A percentile compares a stretch with the other conserved stretches of the same genome.
These are phyloP conservation scores for Ennomos erosarius DNA, from an alignment of 2,888 invertebrate genomes.

Conservation along the genomic window DNA sequence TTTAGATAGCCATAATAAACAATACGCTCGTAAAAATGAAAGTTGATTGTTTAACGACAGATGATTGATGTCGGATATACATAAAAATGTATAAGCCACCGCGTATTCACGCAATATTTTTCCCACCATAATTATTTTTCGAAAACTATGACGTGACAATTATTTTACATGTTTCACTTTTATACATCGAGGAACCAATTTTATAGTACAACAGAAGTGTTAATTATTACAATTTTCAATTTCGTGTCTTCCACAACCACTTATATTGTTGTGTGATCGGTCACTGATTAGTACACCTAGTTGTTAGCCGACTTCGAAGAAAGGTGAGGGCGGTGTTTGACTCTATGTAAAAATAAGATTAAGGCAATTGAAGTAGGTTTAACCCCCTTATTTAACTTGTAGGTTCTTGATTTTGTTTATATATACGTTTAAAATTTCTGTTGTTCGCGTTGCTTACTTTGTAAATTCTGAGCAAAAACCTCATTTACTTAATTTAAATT, in stretches of 20 bases:
- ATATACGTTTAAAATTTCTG: neutral
- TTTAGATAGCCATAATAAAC: constrained; percentile 50
- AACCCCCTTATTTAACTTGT: neutral
- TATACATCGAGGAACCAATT: too few species aligned
- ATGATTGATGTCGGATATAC: constrained; percentile 63
- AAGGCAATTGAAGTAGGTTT: neutral
- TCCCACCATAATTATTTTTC: constrained; percentile 44
- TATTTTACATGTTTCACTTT: constrained; percentile 24
- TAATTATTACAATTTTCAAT: too few species aligned
- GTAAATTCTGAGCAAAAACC: constrained; percentile 5
- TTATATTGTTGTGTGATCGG: too few species aligned
- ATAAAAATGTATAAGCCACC: constrained; percentile 58
- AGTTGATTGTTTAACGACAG: constrained; percentile 70
- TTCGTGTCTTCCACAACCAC: too few species aligned
- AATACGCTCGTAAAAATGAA: constrained; percentile 60
- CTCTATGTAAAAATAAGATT: too few species aligned
- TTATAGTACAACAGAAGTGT: neutral
- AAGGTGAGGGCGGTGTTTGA: too few species aligned
- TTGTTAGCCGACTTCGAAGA: too few species aligned
- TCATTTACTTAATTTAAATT: constrained; percentile 25
- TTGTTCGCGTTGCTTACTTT: neutral
- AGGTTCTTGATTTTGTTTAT: neutral
- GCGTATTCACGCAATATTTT: constrained; percentile 56
- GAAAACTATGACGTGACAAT: constrained; percentile 31
- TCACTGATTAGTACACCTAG: too few species aligned